phyloP scores from a whole-genome alignment of 2,888 invertebrate genomes.

The Onchidella celtica region DNA sequence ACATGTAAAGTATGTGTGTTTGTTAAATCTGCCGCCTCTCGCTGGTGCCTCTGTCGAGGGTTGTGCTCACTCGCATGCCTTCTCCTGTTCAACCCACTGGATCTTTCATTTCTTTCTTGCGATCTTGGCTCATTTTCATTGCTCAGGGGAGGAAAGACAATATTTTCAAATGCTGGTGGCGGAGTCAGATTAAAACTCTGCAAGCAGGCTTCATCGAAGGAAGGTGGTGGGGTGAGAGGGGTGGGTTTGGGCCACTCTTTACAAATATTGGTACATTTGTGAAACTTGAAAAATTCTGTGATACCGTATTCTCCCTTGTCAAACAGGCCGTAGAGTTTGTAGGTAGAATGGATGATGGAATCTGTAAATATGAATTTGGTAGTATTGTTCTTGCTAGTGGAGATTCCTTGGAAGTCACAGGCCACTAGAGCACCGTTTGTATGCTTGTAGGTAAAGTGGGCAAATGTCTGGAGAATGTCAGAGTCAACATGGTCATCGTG shows the following conservation, averaged over 20 bases:
- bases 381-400: conserved; percentile 20
- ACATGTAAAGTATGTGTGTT: neutral
- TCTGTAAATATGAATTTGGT: conserved; percentile 61
- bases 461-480: conserved; percentile 60
- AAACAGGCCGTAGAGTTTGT: conserved; percentile 55
- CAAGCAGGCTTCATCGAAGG: conserved; percentile 31
- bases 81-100: neutral
- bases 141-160: conserved; percentile 28
- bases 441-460: conserved; percentile 66
- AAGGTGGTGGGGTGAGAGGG: conserved; percentile 47
- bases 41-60: neutral
- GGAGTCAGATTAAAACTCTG: conserved; percentile 3
- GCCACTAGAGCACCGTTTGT: conserved; percentile 61
- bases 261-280: conserved; percentile 66
- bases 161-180: conserved; percentile 31
- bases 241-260: conserved; percentile 56
- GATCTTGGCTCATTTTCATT: neutral
- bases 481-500: conserved; percentile 48
- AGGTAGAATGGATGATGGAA: conserved; percentile 64
- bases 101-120: neutral
- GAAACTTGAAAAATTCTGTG: conserved; percentile 64
- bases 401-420: conserved; percentile 65
- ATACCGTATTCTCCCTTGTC: conserved; percentile 65
- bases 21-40: neutral
- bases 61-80: conserved; percentile 7